These are phyloP conservation scores for Aulostomus chinensis DNA, from an alignment of 2,797 vertebrate species.

Conservation along the genomic window DNA sequence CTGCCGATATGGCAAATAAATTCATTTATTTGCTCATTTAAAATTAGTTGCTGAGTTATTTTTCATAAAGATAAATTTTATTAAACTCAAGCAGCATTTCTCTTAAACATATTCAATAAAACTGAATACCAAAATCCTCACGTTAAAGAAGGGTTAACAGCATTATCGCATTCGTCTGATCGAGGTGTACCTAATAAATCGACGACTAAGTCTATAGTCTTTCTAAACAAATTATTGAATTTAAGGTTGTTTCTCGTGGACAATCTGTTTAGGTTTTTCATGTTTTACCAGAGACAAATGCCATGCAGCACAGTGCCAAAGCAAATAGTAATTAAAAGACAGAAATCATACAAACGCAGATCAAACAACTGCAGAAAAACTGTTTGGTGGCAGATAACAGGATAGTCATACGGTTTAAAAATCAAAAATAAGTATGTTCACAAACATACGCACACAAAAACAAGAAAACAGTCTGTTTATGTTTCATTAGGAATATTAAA, in stretches of 20 bases:
- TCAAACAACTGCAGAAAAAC: conserved; percentile 59
- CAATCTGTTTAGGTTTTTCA: conserved; percentile 12
- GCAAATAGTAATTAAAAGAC: conserved; percentile 47
- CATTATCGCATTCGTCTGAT: too few relatives aligned
- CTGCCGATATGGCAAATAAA: too few relatives aligned
- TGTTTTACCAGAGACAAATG: conserved; percentile 10
- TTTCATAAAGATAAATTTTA: too few relatives aligned
- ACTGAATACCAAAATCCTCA: too few relatives aligned
- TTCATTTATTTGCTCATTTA: too few relatives aligned
- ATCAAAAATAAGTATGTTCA: conserved; percentile 6
- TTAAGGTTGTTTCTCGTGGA: conserved; percentile 4
- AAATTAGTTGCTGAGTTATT: too few relatives aligned
- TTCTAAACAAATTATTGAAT: background rate
- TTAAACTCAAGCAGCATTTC: too few relatives aligned
- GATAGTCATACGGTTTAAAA: conserved; percentile 37
- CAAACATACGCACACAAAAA: conserved; percentile 20
- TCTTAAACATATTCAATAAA: too few relatives aligned
- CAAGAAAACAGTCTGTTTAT: conserved; percentile 27
- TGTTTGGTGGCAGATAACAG: conserved; percentile 67
- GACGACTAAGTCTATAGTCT: background rate
- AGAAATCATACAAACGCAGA: conserved; percentile 47
- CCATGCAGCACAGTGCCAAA: background rate
- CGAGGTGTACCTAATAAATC: background rate
- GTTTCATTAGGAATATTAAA: conserved; percentile 71
- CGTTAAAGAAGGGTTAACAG: too few relatives aligned